Conservation (phyloP, 2,113 vertebrate species). For the Brachionichthys hirsutus region DNA sequence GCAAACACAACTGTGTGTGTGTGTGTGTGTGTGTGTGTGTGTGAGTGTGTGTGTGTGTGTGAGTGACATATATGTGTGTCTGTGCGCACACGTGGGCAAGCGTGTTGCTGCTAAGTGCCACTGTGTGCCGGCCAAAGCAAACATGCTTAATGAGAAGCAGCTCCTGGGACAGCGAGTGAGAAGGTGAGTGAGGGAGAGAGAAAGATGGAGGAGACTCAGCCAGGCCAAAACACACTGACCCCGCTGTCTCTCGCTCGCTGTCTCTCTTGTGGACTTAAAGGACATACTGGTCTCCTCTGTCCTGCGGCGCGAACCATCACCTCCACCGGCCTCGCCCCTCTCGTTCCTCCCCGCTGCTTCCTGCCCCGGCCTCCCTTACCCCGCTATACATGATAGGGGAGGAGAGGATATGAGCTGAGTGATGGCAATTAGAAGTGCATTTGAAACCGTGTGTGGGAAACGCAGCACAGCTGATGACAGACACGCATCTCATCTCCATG, state of each 20-base stretch:
- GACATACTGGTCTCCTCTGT: constrained; percentile 69
- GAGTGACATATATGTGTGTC: background rate
- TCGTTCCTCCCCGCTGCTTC: constrained; percentile 36
- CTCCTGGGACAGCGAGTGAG: constrained; percentile 66
- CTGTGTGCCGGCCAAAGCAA: constrained; percentile 76
- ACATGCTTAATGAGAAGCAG: constrained; percentile 82
- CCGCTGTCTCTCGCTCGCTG: constrained; percentile 60
- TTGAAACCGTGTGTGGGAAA: constrained; percentile 48
- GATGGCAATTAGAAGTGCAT: constrained; percentile 52
- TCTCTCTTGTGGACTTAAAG: constrained; percentile 65
- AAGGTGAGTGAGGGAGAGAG: constrained; percentile 16
- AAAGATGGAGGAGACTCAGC: constrained; percentile 51
- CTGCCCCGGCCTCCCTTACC: constrained; percentile 41
- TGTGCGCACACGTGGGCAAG: constrained; percentile 25
- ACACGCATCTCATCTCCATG: background rate
- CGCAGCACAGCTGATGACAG: constrained; percentile 2
- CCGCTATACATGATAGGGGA: too few species aligned
- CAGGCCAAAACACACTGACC: constrained; percentile 75
- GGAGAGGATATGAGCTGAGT: constrained; percentile 21
- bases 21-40: constrained; percentile 3
- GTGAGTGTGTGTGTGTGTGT: constrained; percentile 3
- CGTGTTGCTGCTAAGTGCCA: constrained; percentile 74
- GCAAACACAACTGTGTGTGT: constrained; percentile 60
- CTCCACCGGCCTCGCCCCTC: constrained; percentile 39
- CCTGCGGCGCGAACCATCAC: constrained; percentile 44